Evolutionary conservation across 2,113 vertebrate genomes (phyloP), one percentile per base, ranked within the genome.

Genomic region (Antechinus stuartii): DNA sequence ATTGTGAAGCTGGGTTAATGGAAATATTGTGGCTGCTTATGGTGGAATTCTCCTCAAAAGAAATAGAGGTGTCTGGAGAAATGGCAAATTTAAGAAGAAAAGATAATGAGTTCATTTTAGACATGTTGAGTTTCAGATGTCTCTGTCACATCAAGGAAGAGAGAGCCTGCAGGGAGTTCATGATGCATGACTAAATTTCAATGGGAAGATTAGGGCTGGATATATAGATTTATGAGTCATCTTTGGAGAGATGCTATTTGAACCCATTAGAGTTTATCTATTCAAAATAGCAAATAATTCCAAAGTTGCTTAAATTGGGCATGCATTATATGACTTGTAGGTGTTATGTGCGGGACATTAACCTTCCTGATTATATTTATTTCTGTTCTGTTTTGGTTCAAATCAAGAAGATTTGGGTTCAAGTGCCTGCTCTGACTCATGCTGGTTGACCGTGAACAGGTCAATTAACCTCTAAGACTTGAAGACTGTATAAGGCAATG

Each of bases 161-260:
- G 68, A 23, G 7, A 84, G 68, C n/a, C n/a, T 42, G 68, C n/a
- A 84, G 68, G 68, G 68, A 84, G n/a, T 84, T 84, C 68, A 84
- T 42, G 68, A 84, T 42, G 68, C 68, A 84, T 84, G 68, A 84
- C 68, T 84, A 84, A 23, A 84, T n/a, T 84, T 84, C 35, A 84
- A 42, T 22, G 7, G n/a, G 8, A 84, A 84, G 68, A 84, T 84
- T 42, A 84, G 68, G 68, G n/a, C 19, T 42, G n/a, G 68, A 84
- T 84, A 84, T 42, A 84, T 84, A 84, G 68, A 84, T 84, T 84
- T 84, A 84, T 84, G 68, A 84, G 68, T 84, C 19, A 84, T 84
- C n/a, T 42, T 84, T 84, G 68, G 30, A 76, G 61, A 84, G 68
- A 84, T 42, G 35, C 16, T 42, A 84, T 84, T 84, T 84, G 68